Base-by-base conservation (phyloP, 2,113 vertebrate genomes). In the Larimichthys crocea region DNA sequence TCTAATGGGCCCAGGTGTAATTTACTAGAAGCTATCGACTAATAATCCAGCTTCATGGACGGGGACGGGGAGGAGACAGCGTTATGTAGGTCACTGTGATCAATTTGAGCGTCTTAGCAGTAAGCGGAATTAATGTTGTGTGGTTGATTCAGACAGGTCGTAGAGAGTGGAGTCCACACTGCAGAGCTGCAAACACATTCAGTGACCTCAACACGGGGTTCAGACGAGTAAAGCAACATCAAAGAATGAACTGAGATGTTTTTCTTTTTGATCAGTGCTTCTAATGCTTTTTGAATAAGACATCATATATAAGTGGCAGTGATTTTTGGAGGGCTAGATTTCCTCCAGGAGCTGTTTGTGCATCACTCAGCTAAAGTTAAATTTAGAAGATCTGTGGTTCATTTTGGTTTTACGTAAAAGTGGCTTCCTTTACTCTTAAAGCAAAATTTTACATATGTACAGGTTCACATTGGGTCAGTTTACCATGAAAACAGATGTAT, bases 71-170 rank as follows among this genome's bases (percentile, higher is more conserved):
- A 57, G 77, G 68, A 80, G 79, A 40, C 72, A 40, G 74, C 20
- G 26, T 59, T 80, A 88, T 91, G 75, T 90, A 88, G 91, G 85
- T 86, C 88, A 90, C 24, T 55, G 79, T 44, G 78, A 89, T 88
- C 75, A 82, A 84, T 90, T 44, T 78, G 74, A 86, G 82, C 68
- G 63, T 84, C 85, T 92, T 74, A 86, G 77, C 14, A 4, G 59
- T 85, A 87, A 82, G 88, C 85, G 70, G 91, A 85, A 82, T 84
- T 87, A 87, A 87, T 77, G 84, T 79, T 72, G 44, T 46, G 71
- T 2, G 26, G 80, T 59, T 85, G 53, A 82, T 79, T 82, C 65
- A 81, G 68, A 70, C 70, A 4, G 52, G 11, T 19, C 8, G 71
- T 31, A 20, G 31, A 50, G 15, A 49, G 69, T 1, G 3, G 24